These are phyloP conservation scores for Xestobium rufovillosum DNA, from an alignment of 2,888 invertebrate species.

Conservation along the genomic window DNA sequence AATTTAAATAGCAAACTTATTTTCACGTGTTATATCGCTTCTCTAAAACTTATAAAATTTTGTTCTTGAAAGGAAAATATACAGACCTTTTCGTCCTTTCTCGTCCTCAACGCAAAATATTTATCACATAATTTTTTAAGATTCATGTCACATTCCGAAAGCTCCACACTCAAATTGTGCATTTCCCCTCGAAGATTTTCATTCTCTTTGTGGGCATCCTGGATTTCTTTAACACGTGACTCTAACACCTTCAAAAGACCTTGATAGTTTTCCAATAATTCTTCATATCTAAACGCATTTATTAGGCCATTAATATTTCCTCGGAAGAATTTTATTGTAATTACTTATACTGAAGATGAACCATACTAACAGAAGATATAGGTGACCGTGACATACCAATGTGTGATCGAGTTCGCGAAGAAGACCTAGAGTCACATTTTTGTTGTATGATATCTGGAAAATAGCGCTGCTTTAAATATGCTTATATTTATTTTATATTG, in stretches of 20 bases:
- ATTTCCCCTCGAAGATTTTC: slow-evolving; percentile 27
- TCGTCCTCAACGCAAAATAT: slow-evolving; percentile 28
- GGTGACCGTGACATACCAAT: slow-evolving; percentile 42
- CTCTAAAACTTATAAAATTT: no score
- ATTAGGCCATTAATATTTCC: background rate
- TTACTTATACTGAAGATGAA: slow-evolving; percentile 51
- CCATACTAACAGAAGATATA: slow-evolving; percentile 50
- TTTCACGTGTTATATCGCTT: no score
- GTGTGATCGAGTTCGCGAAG: slow-evolving; percentile 27
- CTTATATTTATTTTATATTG: no score
- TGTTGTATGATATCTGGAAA: slow-evolving; percentile 31
- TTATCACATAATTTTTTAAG: slow-evolving; percentile 28
- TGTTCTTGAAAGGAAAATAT: no score
- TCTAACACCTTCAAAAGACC: slow-evolving; percentile 35
- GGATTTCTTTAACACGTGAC: slow-evolving; percentile 31
- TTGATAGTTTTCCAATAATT: slow-evolving; percentile 33
- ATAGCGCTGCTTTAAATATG: no score
- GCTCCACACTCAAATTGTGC: no score
- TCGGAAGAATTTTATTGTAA: slow-evolving; percentile 22
- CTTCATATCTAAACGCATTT: slow-evolving; percentile 32
- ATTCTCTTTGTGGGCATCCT: slow-evolving; percentile 33
- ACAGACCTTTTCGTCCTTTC: slow-evolving; percentile 31
- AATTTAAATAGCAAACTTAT: no score
- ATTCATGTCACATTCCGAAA: slow-evolving; percentile 24
- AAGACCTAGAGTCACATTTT: slow-evolving; percentile 20